phyloP scores from a whole-genome alignment of 2,888 invertebrate genomes.

The Clivina fossor region DNA sequence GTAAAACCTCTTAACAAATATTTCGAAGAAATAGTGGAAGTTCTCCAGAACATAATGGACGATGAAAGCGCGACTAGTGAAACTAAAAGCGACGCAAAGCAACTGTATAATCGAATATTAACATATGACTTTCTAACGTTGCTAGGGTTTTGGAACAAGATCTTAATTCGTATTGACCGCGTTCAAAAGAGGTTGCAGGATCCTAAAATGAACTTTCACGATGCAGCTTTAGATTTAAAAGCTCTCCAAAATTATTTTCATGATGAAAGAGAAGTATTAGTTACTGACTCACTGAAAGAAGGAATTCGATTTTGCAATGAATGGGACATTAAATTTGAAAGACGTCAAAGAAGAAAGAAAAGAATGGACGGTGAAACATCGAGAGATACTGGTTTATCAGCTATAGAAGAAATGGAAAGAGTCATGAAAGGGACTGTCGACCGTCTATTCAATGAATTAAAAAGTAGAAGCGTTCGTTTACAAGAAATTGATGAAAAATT shows the following conservation, averaged over 20 bases:
- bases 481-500: constrained; percentile 5
- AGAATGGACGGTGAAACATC: constrained; percentile 11
- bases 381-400: constrained; percentile 10
- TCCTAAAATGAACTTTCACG: constrained; percentile 14
- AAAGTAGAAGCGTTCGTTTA: neutral
- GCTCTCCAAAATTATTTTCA: constrained; percentile 7
- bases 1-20: constrained; percentile 7
- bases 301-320: constrained; percentile 4
- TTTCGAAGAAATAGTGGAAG: neutral
- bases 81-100: constrained; percentile 7
- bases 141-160: too few species aligned
- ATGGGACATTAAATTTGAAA: constrained; percentile 8
- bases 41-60: constrained; percentile 10
- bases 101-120: constrained; percentile 7
- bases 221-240: constrained; percentile 9
- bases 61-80: neutral
- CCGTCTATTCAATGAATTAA: constrained; percentile 4
- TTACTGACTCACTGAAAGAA: constrained; percentile 2
- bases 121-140: neutral
- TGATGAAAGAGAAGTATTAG: constrained; percentile 8
- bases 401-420: constrained; percentile 6
- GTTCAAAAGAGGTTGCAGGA: constrained; percentile 18
- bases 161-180: constrained; percentile 7
- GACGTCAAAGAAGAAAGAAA: constrained; percentile 4
- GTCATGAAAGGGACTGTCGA: constrained; percentile 12